Evolutionary conservation across 2,113 vertebrate species (phyloP).

Genomic region (Lepus europaeus): DNA sequence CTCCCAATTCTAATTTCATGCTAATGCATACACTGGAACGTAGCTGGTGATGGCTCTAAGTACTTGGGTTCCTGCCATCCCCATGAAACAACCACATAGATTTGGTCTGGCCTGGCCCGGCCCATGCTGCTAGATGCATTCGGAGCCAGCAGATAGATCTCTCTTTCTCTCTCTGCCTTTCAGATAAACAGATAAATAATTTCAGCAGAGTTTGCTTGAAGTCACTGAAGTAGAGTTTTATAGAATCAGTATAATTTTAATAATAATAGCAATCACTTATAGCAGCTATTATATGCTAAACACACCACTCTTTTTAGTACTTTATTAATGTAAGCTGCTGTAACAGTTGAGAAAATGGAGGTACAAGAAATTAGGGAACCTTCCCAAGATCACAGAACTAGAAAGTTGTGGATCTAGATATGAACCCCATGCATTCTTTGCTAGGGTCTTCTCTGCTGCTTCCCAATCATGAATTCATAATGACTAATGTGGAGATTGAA

Average conservation of each 20-base stretch:
- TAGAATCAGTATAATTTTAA: background rate
- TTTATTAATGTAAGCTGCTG: conserved; percentile 10
- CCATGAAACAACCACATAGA: no score
- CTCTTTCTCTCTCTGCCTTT: no score
- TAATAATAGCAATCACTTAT: background rate
- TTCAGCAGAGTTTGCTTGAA: conserved; percentile 23
- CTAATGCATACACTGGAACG: no score
- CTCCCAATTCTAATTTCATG: no score
- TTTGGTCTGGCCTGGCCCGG: no score
- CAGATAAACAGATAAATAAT: background rate
- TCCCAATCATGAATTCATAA: background rate
- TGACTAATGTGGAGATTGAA: background rate
- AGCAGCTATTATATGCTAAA: background rate
- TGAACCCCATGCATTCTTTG: background rate
- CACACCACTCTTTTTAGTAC: background rate
- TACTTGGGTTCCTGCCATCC: no score
- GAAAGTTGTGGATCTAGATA: background rate
- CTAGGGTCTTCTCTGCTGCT: background rate
- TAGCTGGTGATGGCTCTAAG: no score
- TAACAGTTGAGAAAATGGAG: conserved; percentile 8
- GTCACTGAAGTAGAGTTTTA: conserved; percentile 6
- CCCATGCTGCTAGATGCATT: no score
- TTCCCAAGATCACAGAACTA: background rate
- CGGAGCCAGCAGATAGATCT: no score
- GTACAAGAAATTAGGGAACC: background rate